Percentiles rank a stretch among this genome's conserved stretches.
These are phyloP conservation scores for Myotis daubentonii DNA, from an alignment of 2,797 vertebrate genomes.

Conservation along the genomic window DNA sequence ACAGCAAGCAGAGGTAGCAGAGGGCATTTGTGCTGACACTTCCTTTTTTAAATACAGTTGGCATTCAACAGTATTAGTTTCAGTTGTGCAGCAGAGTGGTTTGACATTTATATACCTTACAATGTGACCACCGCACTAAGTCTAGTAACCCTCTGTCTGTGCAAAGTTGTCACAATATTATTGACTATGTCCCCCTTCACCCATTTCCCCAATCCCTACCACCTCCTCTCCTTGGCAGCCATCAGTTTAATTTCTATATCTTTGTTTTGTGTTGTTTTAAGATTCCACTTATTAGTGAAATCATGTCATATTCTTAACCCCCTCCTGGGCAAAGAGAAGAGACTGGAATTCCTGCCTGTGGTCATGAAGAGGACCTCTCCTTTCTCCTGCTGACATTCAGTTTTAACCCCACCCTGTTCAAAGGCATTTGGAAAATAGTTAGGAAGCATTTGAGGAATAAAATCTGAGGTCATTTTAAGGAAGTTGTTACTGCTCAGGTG, in stretches of 20 bases:
- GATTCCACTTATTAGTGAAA: neutral
- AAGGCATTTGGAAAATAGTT: conserved; percentile 11
- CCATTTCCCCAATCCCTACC: neutral
- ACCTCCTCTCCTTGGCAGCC: neutral
- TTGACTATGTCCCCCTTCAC: neutral
- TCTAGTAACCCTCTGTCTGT: neutral
- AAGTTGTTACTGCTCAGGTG: neutral
- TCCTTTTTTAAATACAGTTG: neutral
- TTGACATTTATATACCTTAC: neutral
- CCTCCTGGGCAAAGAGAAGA: neutral
- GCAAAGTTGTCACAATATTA: neutral
- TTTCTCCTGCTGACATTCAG: neutral
- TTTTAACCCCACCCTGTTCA: neutral
- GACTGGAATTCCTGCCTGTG: neutral
- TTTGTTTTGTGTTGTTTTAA: neutral
- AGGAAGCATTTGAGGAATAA: neutral
- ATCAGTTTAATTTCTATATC: neutral
- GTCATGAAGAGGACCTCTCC: neutral
- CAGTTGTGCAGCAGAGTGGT: neutral
- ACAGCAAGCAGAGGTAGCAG: neutral
- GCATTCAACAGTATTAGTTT: neutral
- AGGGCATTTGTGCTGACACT: neutral
- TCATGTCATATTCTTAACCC: neutral
- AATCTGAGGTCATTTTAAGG: neutral
- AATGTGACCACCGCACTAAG: neutral